Evolutionary conservation across 2,113 vertebrate species (phyloP).

Genomic region (Cinclus cinclus): DNA sequence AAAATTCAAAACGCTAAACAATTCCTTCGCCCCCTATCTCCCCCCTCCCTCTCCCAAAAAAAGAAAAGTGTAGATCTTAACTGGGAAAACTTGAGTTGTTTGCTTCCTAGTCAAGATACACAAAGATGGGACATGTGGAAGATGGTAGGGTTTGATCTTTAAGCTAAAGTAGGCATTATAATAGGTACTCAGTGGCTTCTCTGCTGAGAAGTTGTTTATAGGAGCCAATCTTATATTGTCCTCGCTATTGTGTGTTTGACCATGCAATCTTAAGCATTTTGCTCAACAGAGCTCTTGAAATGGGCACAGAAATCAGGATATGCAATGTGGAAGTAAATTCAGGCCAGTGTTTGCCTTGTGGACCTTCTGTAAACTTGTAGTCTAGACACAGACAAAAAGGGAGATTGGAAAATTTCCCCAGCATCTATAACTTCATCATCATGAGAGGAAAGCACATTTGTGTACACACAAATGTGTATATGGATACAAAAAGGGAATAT

Average conservation of each 20-base stretch:
- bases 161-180: neutral
- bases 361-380: neutral
- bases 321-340: neutral
- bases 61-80: neutral
- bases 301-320: neutral
- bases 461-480: accelerated
- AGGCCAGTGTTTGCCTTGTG: neutral
- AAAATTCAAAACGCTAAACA: neutral
- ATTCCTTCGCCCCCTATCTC: no score
- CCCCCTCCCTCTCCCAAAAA: no score
- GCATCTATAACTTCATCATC: neutral
- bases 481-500: neutral
- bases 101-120: neutral
- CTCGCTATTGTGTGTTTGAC: neutral
- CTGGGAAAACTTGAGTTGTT: neutral
- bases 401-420: neutral
- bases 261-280: neutral
- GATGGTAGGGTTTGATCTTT: neutral
- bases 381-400: neutral
- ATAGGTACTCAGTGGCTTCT: neutral
- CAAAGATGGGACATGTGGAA: neutral
- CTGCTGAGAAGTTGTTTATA: neutral
- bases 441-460: neutral
- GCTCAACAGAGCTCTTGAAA: neutral
- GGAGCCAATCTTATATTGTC: neutral